These are phyloP conservation scores for Cosmia pyralina DNA, from an alignment of 2,888 invertebrate genomes.

Conservation along the genomic window DNA sequence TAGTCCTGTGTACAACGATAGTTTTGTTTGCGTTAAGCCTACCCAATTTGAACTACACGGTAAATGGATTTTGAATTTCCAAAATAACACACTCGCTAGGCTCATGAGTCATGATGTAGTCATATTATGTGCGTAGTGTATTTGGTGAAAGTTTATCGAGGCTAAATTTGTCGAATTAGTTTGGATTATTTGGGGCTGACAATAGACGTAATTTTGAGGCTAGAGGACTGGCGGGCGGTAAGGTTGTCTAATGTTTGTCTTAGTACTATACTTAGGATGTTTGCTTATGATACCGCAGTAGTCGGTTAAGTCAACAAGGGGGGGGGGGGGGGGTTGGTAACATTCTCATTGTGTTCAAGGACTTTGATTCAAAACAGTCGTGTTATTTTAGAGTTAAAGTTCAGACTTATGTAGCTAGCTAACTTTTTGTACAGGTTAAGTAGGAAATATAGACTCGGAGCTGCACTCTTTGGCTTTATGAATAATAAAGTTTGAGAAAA, in stretches of 20 bases:
- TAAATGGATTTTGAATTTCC: conserved; percentile 56
- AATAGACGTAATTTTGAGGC: conserved; percentile 22
- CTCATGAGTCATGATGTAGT: conserved; percentile 24
- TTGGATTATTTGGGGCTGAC: conserved; percentile 6
- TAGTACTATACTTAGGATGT: conserved; percentile 5
- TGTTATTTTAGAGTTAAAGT: not conserved
- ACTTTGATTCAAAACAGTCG: not conserved
- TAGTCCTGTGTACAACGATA: conserved; percentile 41
- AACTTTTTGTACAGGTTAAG: not conserved
- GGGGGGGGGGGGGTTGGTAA: not conserved
- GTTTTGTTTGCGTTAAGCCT: conserved; percentile 50
- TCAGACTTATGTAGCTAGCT: not conserved
- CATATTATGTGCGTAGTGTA: conserved; percentile 27
- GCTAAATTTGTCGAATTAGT: conserved; percentile 22
- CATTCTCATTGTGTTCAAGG: conserved; percentile 10
- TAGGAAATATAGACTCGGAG: not conserved
- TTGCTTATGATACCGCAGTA: conserved; percentile 13
- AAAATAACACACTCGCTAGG: conserved; percentile 34
- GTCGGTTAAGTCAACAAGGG: conserved; percentile 6
- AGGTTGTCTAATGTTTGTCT: conserved; percentile 24
- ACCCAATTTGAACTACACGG: conserved; percentile 36
- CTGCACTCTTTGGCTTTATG: not conserved
- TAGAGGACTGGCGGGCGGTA: not conserved
- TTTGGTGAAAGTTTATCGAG: conserved; percentile 25
- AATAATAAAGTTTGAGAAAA: not conserved